A percentile compares a stretch with the other conserved stretches of the same genome.
Conservation (phyloP, 2,888 invertebrate genomes). For the Nomada lathburiana region DNA sequence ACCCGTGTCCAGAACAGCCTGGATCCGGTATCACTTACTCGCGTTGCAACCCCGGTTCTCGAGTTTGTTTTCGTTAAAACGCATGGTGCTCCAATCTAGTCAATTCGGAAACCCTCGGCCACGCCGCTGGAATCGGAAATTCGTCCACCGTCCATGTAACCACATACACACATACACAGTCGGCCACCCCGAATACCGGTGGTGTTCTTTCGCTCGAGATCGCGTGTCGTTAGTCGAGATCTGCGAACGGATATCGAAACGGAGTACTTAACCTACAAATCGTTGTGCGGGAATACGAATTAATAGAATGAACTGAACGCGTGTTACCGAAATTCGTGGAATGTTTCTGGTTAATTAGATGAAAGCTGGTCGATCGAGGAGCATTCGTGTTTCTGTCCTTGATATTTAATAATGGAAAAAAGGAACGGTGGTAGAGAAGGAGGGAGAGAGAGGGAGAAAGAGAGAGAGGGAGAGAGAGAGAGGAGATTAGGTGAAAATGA, state of each 20-base stretch:
- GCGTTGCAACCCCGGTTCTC: conserved; percentile 38
- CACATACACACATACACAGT: not conserved
- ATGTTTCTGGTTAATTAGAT: not conserved
- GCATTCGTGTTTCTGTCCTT: conserved; percentile 2
- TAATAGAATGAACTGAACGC: conserved; percentile 6
- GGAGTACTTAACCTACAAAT: not conserved
- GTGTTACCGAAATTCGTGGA: conserved; percentile 17
- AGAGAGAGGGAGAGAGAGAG: not conserved
- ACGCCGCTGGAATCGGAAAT: conserved; percentile 40
- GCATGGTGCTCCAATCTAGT: conserved; percentile 65
- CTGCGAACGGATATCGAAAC: not conserved
- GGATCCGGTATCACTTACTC: not conserved
- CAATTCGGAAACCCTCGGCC: conserved; percentile 63
- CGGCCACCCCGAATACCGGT: conserved; percentile 13
- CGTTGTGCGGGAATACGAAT: not conserved
- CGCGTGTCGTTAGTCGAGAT: not conserved
- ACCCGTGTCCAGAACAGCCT: not conserved
- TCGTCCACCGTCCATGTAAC: conserved; percentile 28
- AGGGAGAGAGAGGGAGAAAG: no score
- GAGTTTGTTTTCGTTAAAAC: conserved; percentile 37
- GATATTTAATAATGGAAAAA: not conserved
- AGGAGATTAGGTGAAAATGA: not conserved
- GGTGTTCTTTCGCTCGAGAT: conserved; percentile 16
- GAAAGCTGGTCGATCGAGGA: conserved; percentile 45
- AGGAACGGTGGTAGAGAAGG: not conserved